Evolutionary conservation across 2,797 vertebrate genomes (phyloP).

Genomic region (Acrocephalus scirpaceus): DNA sequence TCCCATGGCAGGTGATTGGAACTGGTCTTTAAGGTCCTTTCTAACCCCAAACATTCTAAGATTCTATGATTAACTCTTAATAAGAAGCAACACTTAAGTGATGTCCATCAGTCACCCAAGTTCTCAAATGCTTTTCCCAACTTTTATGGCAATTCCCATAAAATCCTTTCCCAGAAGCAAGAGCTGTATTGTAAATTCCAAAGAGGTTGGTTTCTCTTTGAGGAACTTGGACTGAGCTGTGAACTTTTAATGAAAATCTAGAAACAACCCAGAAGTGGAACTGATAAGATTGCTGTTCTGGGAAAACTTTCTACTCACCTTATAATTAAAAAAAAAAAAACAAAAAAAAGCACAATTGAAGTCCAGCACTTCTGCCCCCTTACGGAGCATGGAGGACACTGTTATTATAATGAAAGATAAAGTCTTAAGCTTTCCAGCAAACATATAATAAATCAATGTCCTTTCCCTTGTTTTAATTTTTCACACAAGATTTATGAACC

Average conservation of each 20-base stretch:
- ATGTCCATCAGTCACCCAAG: neutral
- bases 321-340: neutral
- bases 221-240: neutral
- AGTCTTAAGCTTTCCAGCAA: constrained; percentile 35
- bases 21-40: no score
- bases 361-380: constrained; percentile 27
- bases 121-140: neutral
- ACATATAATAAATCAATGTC: constrained; percentile 56
- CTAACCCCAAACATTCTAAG: neutral
- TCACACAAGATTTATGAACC: constrained; percentile 59
- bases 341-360: neutral
- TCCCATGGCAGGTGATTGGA: neutral
- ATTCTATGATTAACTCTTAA: neutral
- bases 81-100: neutral
- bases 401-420: constrained; percentile 34
- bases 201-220: neutral
- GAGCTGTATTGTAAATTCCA: neutral
- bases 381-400: neutral
- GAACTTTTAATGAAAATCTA: neutral
- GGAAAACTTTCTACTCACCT: neutral
- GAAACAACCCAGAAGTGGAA: neutral
- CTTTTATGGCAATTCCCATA: neutral
- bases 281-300: neutral
- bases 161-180: neutral
- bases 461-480: constrained; percentile 59